Evolutionary conservation across 1,140 invertebrate genomes (phyloP).

Genomic region (Caenorhabditis inopinata): DNA sequence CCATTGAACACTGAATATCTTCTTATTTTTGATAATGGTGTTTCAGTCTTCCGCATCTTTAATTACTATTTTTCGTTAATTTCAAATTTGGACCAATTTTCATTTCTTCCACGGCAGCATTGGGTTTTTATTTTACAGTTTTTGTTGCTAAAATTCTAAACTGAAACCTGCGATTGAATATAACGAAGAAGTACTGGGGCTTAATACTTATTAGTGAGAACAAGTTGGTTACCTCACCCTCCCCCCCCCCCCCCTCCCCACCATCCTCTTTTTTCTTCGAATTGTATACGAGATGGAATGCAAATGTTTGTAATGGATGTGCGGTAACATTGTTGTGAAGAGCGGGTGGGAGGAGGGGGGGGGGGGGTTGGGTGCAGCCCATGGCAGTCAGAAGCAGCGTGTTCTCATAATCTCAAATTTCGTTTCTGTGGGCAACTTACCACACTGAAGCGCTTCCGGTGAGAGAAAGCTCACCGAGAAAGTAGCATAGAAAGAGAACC

Average conservation of each 20-base stretch:
- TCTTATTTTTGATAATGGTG: not conserved
- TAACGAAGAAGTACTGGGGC: too few species aligned
- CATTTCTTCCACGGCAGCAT: too few species aligned
- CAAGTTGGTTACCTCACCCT: not conserved
- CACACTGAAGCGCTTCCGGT: not conserved
- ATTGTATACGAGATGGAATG: conserved; percentile 18
- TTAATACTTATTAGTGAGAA: too few species aligned
- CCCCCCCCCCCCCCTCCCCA: not conserved
- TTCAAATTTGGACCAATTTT: too few species aligned
- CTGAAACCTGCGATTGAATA: too few species aligned
- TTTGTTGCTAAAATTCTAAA: too few species aligned
- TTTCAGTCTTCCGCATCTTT: too few species aligned
- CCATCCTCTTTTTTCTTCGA: not conserved
- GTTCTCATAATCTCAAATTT: conserved; percentile 14
- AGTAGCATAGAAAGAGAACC: too few species aligned
- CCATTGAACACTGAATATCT: not conserved
- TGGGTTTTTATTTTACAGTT: too few species aligned
- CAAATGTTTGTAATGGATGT: conserved; percentile 24
- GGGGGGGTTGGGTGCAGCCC: not conserved
- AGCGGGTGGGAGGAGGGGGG: not conserved
- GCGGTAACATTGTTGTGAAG: not conserved
- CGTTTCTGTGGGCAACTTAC: not conserved
- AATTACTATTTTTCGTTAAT: too few species aligned
- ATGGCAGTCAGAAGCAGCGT: not conserved
- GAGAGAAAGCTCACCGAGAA: not conserved